phyloP scores from a whole-genome alignment of 2,797 vertebrate genomes.

The Hyperoplus lanceolatus region DNA sequence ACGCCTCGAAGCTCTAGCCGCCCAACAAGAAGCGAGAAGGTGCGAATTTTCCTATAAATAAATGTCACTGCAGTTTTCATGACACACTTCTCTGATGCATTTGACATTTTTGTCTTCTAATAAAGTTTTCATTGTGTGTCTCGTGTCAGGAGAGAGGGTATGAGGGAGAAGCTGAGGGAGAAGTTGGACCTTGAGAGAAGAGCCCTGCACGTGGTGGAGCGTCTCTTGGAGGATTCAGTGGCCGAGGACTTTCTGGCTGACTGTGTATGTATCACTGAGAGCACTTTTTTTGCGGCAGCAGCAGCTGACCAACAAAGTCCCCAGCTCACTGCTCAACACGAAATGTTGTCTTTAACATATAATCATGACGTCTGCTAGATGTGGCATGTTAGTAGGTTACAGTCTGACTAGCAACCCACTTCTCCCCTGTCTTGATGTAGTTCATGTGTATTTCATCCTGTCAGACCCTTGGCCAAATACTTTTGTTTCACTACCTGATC shows the following conservation, averaged over 20 bases:
- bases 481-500: not conserved
- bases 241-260: constrained; percentile 90
- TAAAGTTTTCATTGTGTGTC: not conserved
- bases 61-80: no score
- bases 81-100: no score
- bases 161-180: constrained; percentile 87
- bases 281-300: not conserved
- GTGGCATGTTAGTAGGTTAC: not conserved
- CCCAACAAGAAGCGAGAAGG: constrained; percentile 81
- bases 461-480: not conserved
- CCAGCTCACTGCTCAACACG: not conserved
- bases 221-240: constrained; percentile 91
- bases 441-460: no score
- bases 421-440: no score
- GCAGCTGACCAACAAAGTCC: no score
- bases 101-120: not conserved
- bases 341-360: not conserved
- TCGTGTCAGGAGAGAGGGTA: constrained; percentile 86
- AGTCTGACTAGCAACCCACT: not conserved
- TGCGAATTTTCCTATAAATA: constrained; percentile 34
- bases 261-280: constrained; percentile 83
- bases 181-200: constrained; percentile 90
- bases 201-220: constrained; percentile 90
- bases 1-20: constrained; percentile 47
- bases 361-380: not conserved